Evolutionary conservation across 2,888 invertebrate species (phyloP), one percentile per base, ranked within the genome.

Genomic region (Sthenelais limicola): DNA sequence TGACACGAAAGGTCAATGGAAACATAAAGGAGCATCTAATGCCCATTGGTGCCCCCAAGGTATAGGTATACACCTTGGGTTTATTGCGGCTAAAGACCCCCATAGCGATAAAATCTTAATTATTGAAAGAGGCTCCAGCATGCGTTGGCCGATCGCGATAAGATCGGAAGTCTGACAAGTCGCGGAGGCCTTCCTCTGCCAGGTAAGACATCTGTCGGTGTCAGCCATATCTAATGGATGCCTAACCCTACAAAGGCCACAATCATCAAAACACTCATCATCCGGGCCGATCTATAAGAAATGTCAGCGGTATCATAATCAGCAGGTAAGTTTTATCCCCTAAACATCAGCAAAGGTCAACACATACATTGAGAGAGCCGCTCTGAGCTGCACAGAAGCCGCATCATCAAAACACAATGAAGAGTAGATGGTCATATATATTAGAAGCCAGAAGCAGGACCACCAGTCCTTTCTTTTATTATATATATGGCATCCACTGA

Each of bases 201-300:
- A 62, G 62, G 38, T 62, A 62, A 62, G 62, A 38, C 62, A 62
- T 62, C 35, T 62, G 62, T 62, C 43, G 62, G 62, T 62, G 62
- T 62, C 62, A 62, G 62, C 24, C 12, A 5, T 43, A 62, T 62
- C 43, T 62, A 62, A 62, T 62, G 62, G 62, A 62, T 62, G 62
- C 62, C 43, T 26, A 21, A 21, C 26, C 26, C 26, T 43, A 62
- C 62, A 62, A 62, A 62, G 62, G 62, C 62, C 62, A 62, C 62
- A 62, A 62, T 62, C 62, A 62, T 7, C 38, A 12, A 12, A 62
- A 15, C 38, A 62, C 62, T 35, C 62, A 35, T 62, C 62, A 62
- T 38, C 26, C 38, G 18, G 38, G 62, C 62, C 18, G 38, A 62
- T 62, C 62, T 24, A 43, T 62, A 62, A 62, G 62, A 62, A 62